Evolutionary conservation across 2,888 invertebrate genomes (phyloP).

Genomic region (Steromphala cineraria): DNA sequence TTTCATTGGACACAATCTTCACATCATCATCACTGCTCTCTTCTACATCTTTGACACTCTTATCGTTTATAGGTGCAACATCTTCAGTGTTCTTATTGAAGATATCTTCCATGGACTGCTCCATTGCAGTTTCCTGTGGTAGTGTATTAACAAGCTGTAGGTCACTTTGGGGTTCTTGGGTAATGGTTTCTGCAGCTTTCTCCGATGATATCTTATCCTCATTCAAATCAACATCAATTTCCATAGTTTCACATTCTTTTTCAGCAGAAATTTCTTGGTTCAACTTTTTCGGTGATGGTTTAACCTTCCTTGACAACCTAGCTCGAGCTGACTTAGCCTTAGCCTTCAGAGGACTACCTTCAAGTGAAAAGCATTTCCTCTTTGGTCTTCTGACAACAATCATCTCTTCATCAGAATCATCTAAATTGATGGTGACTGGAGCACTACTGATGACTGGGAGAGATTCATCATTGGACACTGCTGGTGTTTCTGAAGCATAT

Average conservation of each 20-base stretch:
- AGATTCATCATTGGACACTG: no score
- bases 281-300: neutral
- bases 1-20: neutral
- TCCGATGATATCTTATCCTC: no score
- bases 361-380: constrained; percentile 41
- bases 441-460: neutral
- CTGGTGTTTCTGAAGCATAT: neutral
- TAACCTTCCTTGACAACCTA: neutral
- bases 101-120: neutral
- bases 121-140: neutral
- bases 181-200: neutral
- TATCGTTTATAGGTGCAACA: constrained; percentile 12
- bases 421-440: neutral
- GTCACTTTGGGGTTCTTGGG: neutral
- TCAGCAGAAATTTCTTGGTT: neutral
- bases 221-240: neutral
- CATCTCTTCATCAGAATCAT: constrained; percentile 33
- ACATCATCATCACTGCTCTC: constrained; percentile 35
- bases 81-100: neutral
- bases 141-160: neutral
- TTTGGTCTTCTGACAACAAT: constrained; percentile 34
- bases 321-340: neutral
- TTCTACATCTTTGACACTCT: neutral
- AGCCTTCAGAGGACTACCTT: constrained; percentile 33
- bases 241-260: neutral